A percentile compares a stretch with the other conserved stretches of the same genome.
Evolutionary conservation across 1,140 invertebrate species (phyloP).

Genomic region (Bombus huntii): DNA sequence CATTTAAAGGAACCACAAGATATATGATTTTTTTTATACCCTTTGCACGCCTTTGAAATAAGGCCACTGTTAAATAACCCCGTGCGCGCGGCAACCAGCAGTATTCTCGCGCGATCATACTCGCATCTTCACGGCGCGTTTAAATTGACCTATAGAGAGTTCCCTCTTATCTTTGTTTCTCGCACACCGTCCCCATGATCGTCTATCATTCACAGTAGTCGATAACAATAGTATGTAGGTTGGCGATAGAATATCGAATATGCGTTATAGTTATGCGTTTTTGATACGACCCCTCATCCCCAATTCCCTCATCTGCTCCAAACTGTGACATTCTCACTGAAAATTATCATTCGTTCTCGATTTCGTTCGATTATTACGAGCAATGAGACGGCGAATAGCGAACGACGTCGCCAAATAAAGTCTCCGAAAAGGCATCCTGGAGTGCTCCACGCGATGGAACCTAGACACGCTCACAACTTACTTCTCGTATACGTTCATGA

Average conservation of each 20-base stretch:
- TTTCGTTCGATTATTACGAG: conserved; percentile 59
- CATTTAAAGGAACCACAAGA: neutral
- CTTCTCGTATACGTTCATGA: neutral
- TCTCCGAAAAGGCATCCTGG: conserved; percentile 6
- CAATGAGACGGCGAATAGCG: conserved; percentile 41
- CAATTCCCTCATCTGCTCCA: neutral
- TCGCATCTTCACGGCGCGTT: conserved; percentile 8
- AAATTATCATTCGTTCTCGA: conserved; percentile 55
- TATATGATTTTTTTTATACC: neutral
- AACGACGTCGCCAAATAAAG: conserved; percentile 58
- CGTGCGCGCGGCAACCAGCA: neutral
- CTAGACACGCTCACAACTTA: neutral
- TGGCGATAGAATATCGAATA: neutral
- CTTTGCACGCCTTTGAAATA: neutral
- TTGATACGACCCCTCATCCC: neutral
- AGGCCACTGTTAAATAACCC: neutral
- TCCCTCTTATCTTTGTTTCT: neutral
- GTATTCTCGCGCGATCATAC: neutral
- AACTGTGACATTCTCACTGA: neutral
- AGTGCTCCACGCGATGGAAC: neutral
- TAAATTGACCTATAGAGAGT: neutral
- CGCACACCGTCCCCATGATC: no score
- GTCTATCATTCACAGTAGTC: neutral
- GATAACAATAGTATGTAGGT: neutral
- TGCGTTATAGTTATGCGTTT: neutral